A percentile compares a stretch with the other conserved stretches of the same genome.
Evolutionary conservation across 2,113 vertebrate genomes (phyloP).

Genomic region (Datnioides undecimradiatus): DNA sequence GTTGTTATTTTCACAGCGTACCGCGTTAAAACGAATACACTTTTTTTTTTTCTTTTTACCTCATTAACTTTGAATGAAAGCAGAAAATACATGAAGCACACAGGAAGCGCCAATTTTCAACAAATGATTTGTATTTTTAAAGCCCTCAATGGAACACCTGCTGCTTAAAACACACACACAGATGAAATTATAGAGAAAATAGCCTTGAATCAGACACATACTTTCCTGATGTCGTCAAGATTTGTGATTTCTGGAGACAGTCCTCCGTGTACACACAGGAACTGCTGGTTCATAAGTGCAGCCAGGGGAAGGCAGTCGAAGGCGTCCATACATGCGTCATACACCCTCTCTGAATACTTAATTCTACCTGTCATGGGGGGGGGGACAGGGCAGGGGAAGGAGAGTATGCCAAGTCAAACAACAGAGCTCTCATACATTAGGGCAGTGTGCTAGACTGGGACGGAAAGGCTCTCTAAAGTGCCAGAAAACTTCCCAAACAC

Average conservation of each 20-base stretch:
- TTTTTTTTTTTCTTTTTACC: conserved; percentile 4
- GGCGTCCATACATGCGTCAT: conserved; percentile 99
- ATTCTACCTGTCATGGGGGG: conserved; percentile 93
- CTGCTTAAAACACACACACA: conserved; percentile 19
- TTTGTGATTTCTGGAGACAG: conserved; percentile 99
- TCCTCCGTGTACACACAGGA: conserved; percentile 97
- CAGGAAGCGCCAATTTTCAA: conserved; percentile 14
- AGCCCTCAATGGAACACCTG: conserved; percentile 23
- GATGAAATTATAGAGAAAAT: conserved; percentile 35
- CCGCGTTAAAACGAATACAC: conserved; percentile 17
- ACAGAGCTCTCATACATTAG: conserved; percentile 48
- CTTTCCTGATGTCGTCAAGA: conserved; percentile 99
- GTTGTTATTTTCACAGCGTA: conserved; percentile 42
- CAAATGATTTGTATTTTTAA: conserved; percentile 27
- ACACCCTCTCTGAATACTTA: conserved; percentile 99
- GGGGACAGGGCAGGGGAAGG: conserved; percentile 47
- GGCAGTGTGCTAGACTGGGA: conserved; percentile 46
- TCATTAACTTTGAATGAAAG: conserved; percentile 39
- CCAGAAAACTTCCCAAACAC: conserved; percentile 66
- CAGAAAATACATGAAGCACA: conserved; percentile 10
- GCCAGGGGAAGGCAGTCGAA: conserved; percentile 99
- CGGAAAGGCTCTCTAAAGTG: conserved; percentile 49
- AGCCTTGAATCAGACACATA: conserved; percentile 83
- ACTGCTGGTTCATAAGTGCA: conserved; percentile 99
- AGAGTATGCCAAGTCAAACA: conserved; percentile 73